Evolutionary conservation across 2,888 invertebrate genomes (phyloP).

Genomic region (Osedax fenrisi): DNA sequence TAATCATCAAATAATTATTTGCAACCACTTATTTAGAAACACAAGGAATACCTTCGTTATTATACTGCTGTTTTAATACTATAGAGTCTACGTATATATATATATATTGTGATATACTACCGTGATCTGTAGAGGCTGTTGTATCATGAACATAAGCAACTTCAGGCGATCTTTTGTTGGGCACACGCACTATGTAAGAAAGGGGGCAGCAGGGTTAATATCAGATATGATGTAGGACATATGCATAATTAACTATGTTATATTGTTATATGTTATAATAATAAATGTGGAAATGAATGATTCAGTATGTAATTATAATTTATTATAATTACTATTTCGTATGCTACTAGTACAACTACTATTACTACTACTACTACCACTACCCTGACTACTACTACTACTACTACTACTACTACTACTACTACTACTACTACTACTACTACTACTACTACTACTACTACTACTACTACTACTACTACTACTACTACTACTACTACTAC

Average conservation of each 20-base stretch:
- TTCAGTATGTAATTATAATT: too few relatives aligned
- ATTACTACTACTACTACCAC: not conserved
- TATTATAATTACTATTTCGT: not conserved
- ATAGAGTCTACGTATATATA: too few relatives aligned
- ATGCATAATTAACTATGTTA: too few relatives aligned
- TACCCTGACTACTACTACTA: not conserved
- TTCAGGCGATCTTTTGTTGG: slow-evolving; percentile 46
- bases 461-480: not conserved
- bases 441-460: not conserved
- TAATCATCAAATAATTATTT: too few relatives aligned
- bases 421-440: not conserved
- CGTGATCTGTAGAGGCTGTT: slow-evolving; percentile 48
- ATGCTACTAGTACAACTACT: not conserved
- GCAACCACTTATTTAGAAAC: too few relatives aligned
- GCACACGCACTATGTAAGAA: slow-evolving; percentile 46
- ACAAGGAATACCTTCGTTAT: not conserved
- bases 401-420: not conserved
- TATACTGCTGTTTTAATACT: too few relatives aligned
- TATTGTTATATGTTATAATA: too few relatives aligned
- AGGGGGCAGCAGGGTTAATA: too few relatives aligned
- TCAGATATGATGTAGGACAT: too few relatives aligned
- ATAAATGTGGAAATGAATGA: too few relatives aligned
- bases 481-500: not conserved
- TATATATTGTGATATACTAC: too few relatives aligned
- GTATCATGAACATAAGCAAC: slow-evolving; percentile 42